Evolutionary conservation across 2,113 vertebrate species (phyloP).

Genomic region (Caloenas nicobarica): DNA sequence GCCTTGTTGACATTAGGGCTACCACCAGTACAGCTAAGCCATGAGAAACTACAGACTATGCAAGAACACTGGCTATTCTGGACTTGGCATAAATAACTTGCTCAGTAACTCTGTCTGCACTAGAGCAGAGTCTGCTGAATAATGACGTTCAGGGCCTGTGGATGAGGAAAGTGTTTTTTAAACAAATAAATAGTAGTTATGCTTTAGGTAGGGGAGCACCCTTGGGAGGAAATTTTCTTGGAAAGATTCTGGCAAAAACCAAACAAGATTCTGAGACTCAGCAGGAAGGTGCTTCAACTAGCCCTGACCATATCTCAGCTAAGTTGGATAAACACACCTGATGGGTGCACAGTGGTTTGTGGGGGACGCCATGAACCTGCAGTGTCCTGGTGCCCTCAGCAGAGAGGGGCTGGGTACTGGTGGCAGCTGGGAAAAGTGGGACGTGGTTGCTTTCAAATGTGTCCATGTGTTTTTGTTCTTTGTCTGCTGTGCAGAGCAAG

Average conservation of each 20-base stretch:
- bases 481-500: not conserved
- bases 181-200: not conserved
- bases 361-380: not conserved
- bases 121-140: not conserved
- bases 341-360: accelerated
- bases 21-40: not conserved
- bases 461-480: not conserved
- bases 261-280: not conserved
- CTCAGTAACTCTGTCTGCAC: not conserved
- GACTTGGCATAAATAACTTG: slow-evolving; percentile 19
- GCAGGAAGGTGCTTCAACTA: not conserved
- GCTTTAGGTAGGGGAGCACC: not conserved
- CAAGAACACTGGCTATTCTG: not conserved
- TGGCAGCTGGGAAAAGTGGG: not conserved
- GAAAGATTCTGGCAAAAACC: not conserved
- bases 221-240: not conserved
- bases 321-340: not conserved
- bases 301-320: not conserved
- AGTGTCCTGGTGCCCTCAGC: not conserved
- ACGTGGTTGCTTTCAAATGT: not conserved
- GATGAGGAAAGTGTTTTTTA: not conserved
- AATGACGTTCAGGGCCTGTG: not conserved
- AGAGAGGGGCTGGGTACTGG: not conserved
- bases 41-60: slow-evolving; percentile 8
- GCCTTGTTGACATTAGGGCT: slow-evolving; percentile 18